These are phyloP conservation scores for Oryzias dopingdopingensis DNA, from an alignment of 2,797 vertebrate species.

Conservation along the genomic window DNA sequence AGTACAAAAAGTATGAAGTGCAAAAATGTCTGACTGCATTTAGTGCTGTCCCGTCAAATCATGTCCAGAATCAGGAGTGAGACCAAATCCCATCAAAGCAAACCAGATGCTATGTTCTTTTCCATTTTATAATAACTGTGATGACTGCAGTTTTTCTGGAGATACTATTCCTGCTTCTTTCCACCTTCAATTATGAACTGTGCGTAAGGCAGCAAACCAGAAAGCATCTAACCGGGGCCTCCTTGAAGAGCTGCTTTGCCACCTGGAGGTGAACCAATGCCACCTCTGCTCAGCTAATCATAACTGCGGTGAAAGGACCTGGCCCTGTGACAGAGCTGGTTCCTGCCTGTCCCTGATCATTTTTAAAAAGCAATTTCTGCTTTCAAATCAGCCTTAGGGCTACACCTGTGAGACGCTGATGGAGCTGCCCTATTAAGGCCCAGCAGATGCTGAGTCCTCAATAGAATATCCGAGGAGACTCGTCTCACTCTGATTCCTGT, in stretches of 20 bases:
- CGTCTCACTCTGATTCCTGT: slow-evolving; percentile 64
- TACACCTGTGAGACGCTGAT: slow-evolving; percentile 3
- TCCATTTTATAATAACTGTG: slow-evolving; percentile 60
- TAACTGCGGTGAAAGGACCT: slow-evolving; percentile 52
- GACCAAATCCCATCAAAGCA: slow-evolving; percentile 44
- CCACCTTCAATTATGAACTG: slow-evolving; percentile 53
- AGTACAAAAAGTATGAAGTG: neutral
- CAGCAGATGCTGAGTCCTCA: slow-evolving; percentile 41
- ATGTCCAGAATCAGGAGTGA: slow-evolving; percentile 36
- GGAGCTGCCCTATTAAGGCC: slow-evolving; percentile 39
- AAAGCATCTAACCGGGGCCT: slow-evolving; percentile 50
- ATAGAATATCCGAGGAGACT: slow-evolving; percentile 59
- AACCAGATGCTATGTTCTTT: slow-evolving; percentile 47
- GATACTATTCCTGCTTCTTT: slow-evolving; percentile 53
- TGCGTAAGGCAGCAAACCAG: slow-evolving; percentile 72
- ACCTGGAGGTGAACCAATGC: slow-evolving; percentile 53
- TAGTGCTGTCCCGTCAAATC: slow-evolving; percentile 27
- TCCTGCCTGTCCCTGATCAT: slow-evolving; percentile 60
- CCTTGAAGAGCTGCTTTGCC: slow-evolving; percentile 49
- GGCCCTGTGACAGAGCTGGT: slow-evolving; percentile 47
- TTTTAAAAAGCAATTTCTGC: slow-evolving; percentile 25
- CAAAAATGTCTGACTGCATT: slow-evolving; percentile 18
- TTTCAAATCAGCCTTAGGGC: slow-evolving; percentile 23
- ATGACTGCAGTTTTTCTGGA: slow-evolving; percentile 42
- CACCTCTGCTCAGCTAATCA: slow-evolving; percentile 48